These are phyloP conservation scores for Acleris literana DNA, from an alignment of 2,888 invertebrate genomes.

Conservation along the genomic window DNA sequence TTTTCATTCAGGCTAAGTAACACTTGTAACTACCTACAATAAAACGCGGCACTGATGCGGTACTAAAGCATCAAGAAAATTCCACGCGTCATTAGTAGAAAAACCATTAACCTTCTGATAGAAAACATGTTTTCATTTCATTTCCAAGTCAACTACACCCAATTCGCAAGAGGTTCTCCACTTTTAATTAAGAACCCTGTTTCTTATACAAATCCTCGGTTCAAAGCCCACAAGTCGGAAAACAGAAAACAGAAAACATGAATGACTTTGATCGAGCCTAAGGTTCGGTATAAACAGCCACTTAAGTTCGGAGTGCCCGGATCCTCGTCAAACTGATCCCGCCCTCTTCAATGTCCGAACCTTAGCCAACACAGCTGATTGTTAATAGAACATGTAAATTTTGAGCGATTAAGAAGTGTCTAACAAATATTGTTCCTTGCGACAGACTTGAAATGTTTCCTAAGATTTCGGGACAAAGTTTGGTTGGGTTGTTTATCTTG, in stretches of 20 bases:
- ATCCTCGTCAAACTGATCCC: constrained; percentile 48
- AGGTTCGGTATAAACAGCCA: constrained; percentile 31
- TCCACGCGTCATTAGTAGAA: no score
- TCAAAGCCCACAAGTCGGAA: constrained; percentile 23
- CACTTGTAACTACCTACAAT: no score
- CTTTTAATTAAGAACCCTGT: constrained; percentile 1
- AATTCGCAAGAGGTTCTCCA: no score
- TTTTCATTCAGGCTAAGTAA: no score
- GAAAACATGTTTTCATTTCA: no score
- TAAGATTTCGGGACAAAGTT: neutral
- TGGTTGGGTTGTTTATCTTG: neutral
- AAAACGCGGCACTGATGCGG: no score
- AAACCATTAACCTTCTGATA: no score
- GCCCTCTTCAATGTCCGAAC: constrained; percentile 48
- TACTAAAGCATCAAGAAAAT: no score
- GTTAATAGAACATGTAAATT: constrained; percentile 32
- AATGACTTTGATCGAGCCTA: constrained; percentile 28
- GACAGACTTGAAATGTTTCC: constrained; percentile 1
- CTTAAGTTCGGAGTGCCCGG: constrained; percentile 36
- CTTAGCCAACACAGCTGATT: constrained; percentile 29
- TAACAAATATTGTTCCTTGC: constrained; percentile 11
- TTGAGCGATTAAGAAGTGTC: constrained; percentile 18
- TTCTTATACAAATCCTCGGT: constrained; percentile 10
- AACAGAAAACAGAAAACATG: constrained; percentile 28
- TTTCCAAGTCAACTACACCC: no score